phyloP scores from a whole-genome alignment of 2,113 vertebrate genomes.

The Rhagologus leucostigma region DNA sequence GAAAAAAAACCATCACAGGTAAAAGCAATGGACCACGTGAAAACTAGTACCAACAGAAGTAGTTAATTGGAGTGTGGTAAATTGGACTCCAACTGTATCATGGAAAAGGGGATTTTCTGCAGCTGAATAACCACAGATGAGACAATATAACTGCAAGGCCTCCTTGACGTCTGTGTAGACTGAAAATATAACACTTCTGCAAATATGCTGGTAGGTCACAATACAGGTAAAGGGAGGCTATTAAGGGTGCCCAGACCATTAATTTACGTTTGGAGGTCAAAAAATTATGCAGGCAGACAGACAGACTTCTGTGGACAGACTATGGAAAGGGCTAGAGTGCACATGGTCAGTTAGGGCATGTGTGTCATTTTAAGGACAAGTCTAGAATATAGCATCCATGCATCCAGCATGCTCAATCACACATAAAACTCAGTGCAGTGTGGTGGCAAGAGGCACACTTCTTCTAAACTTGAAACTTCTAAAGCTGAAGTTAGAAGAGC shows the following conservation, averaged over 20 bases:
- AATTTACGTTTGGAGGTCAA: background rate
- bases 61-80: constrained; percentile 12
- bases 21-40: background rate
- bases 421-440: background rate
- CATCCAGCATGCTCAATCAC: background rate
- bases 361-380: background rate
- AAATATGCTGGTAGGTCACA: background rate
- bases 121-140: background rate
- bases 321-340: background rate
- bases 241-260: background rate
- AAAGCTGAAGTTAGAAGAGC: background rate
- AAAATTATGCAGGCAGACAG: background rate
- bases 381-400: background rate
- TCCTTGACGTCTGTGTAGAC: background rate
- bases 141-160: background rate
- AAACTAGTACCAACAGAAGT: background rate
- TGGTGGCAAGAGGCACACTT: background rate
- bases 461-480: background rate
- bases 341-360: background rate
- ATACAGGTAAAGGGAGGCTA: background rate
- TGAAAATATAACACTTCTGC: background rate
- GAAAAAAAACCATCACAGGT: background rate
- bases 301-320: background rate
- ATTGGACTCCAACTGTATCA: background rate
- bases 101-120: constrained; percentile 17